phyloP scores from a whole-genome alignment of 2,113 vertebrate genomes.

The Ammospiza caudacuta region DNA sequence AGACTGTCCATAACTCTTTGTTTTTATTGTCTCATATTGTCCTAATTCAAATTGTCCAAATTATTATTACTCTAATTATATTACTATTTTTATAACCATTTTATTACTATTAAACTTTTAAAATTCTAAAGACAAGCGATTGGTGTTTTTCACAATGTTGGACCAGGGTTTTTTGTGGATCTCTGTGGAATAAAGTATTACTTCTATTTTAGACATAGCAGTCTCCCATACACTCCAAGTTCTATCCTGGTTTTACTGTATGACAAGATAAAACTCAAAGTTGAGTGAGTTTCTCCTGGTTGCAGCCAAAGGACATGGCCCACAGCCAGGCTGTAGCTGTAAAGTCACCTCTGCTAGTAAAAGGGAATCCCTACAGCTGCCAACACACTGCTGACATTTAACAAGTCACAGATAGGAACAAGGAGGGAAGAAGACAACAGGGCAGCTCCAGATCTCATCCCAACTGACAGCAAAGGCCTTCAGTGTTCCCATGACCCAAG shows the following conservation, averaged over 20 bases:
- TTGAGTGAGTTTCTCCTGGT: neutral
- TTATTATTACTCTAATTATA: no score
- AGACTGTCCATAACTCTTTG: no score
- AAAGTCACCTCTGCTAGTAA: neutral
- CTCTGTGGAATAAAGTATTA: neutral
- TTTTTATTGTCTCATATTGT: no score
- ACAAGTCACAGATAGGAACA: neutral
- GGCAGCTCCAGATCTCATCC: neutral
- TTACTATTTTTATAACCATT: no score
- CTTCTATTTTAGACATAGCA: neutral
- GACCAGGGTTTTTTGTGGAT: fast-evolving
- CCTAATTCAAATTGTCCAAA: no score
- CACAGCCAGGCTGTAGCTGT: neutral
- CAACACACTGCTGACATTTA: neutral
- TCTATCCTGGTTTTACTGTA: neutral
- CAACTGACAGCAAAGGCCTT: neutral
- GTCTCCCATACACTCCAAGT: neutral
- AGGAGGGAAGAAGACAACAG: neutral
- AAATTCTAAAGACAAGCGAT: no score
- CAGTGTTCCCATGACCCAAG: no score
- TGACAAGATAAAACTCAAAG: neutral
- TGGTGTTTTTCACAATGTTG: no score
- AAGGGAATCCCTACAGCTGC: neutral
- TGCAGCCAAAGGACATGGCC: neutral
- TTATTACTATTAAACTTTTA: no score